phyloP scores from a whole-genome alignment of 2,113 vertebrate species.

The Phylloscopus whistleri region DNA sequence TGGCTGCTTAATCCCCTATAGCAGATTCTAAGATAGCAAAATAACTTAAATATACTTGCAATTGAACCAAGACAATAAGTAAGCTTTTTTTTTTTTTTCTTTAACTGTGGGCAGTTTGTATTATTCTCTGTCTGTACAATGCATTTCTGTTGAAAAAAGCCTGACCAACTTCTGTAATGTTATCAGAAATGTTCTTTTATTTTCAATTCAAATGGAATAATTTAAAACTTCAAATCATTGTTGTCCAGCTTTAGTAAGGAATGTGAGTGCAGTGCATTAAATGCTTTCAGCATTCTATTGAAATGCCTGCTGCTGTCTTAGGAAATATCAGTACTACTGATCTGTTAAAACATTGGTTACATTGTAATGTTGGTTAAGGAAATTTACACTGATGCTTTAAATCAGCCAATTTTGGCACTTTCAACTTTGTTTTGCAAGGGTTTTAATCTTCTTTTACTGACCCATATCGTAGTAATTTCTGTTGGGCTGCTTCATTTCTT shows the following conservation, averaged over 20 bases:
- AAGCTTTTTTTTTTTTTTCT: background rate
- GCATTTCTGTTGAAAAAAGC: background rate
- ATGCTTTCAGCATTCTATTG: background rate
- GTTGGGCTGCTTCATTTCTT: background rate
- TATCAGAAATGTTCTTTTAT: background rate
- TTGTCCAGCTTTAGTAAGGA: background rate
- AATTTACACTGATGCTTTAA: background rate
- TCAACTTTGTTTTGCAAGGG: background rate
- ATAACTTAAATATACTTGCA: background rate
- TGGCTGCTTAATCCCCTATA: background rate
- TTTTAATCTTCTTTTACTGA: background rate
- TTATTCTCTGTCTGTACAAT: background rate
- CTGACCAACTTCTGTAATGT: background rate
- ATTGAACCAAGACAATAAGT: background rate
- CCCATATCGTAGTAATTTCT: background rate
- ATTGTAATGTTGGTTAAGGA: background rate
- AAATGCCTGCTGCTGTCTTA: background rate
- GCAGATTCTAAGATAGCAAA: background rate
- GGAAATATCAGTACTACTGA: fast-evolving
- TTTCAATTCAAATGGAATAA: background rate
- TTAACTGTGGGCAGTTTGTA: no score
- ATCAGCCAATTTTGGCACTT: background rate
- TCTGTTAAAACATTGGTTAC: background rate
- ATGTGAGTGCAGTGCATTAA: background rate
- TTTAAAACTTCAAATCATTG: background rate